Evolutionary conservation across 1,140 invertebrate genomes (phyloP), one percentile per base, ranked within the genome.

Genomic region (Drosophila tristis): DNA sequence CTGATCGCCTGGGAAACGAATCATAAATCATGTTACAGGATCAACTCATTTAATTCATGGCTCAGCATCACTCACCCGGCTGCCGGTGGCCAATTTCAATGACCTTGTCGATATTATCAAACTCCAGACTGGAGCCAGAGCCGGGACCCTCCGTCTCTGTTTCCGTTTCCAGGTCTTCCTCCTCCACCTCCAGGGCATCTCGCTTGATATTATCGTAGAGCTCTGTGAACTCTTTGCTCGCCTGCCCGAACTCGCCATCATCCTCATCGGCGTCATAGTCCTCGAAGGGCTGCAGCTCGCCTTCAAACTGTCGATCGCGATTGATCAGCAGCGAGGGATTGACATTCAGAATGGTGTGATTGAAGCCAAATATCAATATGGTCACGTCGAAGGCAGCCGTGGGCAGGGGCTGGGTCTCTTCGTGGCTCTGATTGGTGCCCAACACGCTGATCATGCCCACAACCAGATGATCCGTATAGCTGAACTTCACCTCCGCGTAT

Each of bases 401-500:
- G 3, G 68, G 35, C 5, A 15, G 53, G 2, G 5, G 53, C 0
- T 9, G 13, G 2, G 3, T 25, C 20, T 56, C 57, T 5, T 20
- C 29, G 13, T 44, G 31, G 5, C 42, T 75, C 13, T 43, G 9
- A 45, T 81, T 85, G 15, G 13, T 53, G 13, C 58, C 47, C 25
- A 77, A 31, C 26, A 85, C 43, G 4, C 56, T 61, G 13, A 91
- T 68, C n/a, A 67, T 51, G 35, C 90, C 90, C 35, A 80, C 65
- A 2, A 91, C 59, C 16, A 85, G 51, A 5, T 63, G 66, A 53
- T 89, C 61, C 4, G 75, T 50, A 67, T 90, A 85, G 50, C 86
- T 91, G 45, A 91, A 85, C 48, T 80, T 72, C n/a, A 91, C 90
- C 39, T 89, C 78, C 8, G 86, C 90, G 26, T 59, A 59, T 68